These are phyloP conservation scores for Lasiurus cinereus DNA, from an alignment of 2,113 vertebrate genomes.

Conservation along the genomic window DNA sequence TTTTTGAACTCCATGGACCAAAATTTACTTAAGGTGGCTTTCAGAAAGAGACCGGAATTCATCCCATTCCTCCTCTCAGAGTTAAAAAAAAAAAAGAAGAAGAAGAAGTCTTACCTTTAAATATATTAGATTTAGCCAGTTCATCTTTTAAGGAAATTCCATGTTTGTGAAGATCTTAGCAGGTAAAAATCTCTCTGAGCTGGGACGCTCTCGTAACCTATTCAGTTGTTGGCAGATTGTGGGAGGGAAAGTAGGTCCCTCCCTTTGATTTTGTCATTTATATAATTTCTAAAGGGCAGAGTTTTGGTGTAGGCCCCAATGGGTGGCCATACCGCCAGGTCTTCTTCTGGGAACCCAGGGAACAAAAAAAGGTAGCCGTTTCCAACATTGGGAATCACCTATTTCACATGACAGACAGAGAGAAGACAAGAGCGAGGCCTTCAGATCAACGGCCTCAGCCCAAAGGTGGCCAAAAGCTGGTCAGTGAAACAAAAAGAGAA, in stretches of 20 bases:
- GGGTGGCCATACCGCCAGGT: not conserved
- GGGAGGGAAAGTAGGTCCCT: not conserved
- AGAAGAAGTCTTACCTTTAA: slow-evolving; percentile 45
- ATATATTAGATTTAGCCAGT: slow-evolving; percentile 4
- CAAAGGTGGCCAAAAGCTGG: not conserved
- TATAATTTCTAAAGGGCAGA: not conserved
- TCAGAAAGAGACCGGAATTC: not conserved
- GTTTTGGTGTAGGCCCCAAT: not conserved
- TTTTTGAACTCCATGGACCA: not conserved
- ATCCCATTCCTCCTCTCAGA: not conserved
- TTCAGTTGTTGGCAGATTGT: not conserved
- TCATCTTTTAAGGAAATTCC: slow-evolving; percentile 50
- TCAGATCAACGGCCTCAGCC: not conserved
- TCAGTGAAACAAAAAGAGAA: slow-evolving; percentile 49
- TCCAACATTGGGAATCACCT: not conserved
- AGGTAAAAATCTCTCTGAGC: not conserved
- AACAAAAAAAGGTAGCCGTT: not conserved
- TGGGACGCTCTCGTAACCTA: not conserved
- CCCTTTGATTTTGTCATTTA: not conserved
- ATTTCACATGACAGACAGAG: not conserved
- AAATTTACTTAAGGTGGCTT: not conserved
- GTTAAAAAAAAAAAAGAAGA: not conserved
- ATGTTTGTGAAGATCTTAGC: not conserved
- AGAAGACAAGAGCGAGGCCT: not conserved
- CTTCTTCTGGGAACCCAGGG: not conserved